Percentiles rank a stretch among this genome's conserved stretches.
phyloP scores from a whole-genome alignment of 2,888 invertebrate species.

The Tinea trinotella region DNA sequence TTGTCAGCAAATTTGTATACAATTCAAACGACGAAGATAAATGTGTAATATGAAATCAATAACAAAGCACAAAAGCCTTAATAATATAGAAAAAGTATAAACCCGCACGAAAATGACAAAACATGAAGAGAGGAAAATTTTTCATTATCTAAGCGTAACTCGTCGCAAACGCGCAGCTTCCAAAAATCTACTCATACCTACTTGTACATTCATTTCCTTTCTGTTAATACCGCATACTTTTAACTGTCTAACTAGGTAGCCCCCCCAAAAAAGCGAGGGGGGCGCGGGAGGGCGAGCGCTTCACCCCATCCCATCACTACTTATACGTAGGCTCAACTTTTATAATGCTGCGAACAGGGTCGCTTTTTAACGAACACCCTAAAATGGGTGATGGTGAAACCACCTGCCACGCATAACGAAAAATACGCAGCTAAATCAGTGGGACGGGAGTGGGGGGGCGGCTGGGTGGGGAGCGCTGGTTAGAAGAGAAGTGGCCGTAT shows the following conservation, averaged over 20 bases:
- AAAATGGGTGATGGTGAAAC: slow-evolving; percentile 36
- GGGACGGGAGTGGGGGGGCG: slow-evolving; percentile 36
- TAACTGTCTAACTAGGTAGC: slow-evolving; percentile 71
- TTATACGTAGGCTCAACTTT: slow-evolving; percentile 73
- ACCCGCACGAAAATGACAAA: slow-evolving; percentile 35
- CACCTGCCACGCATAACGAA: slow-evolving; percentile 71
- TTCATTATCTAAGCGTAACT: slow-evolving; percentile 63
- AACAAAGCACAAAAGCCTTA: slow-evolving; percentile 16
- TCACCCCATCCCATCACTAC: slow-evolving; percentile 53
- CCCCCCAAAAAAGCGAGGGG: slow-evolving; percentile 23
- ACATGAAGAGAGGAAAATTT: slow-evolving; percentile 45
- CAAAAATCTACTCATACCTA: slow-evolving; percentile 37
- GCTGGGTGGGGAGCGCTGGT: slow-evolving; percentile 31
- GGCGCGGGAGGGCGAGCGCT: slow-evolving; percentile 27
- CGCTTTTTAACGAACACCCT: slow-evolving; percentile 70
- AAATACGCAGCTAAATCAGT: slow-evolving; percentile 59
- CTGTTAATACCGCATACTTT: slow-evolving; percentile 73
- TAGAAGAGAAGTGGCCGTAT: slow-evolving; percentile 68
- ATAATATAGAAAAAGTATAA: slow-evolving; percentile 33
- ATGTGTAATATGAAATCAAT: neutral
- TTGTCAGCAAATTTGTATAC: too few species aligned
- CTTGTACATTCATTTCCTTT: slow-evolving; percentile 72
- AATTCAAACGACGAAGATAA: neutral
- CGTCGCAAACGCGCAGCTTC: slow-evolving; percentile 57
- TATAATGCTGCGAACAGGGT: slow-evolving; percentile 70